Evolutionary conservation across 2,113 vertebrate species (phyloP).

Genomic region (Pangasianodon hypophthalmus): DNA sequence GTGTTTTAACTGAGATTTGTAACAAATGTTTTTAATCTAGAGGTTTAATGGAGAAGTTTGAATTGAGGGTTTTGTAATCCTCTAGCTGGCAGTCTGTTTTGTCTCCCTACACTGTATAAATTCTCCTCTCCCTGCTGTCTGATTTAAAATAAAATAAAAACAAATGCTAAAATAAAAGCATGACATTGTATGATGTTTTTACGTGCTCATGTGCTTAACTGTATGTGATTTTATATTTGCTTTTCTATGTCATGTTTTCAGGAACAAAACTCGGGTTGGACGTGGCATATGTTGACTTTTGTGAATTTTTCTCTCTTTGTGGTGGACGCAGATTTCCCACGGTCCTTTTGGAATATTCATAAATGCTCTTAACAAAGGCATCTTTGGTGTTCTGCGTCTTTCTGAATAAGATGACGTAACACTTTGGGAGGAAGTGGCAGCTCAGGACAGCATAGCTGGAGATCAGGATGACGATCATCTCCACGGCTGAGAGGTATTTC

Average conservation of each 20-base stretch:
- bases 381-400: conserved; percentile 83
- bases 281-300: background rate
- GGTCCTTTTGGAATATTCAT: conserved; percentile 76
- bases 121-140: background rate
- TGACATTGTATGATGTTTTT: background rate
- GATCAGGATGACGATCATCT: conserved; percentile 87
- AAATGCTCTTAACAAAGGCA: conserved; percentile 82
- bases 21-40: background rate
- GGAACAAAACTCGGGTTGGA: conserved; percentile 25
- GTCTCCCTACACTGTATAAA: background rate
- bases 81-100: too few relatives aligned
- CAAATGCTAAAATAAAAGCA: background rate
- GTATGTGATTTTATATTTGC: background rate
- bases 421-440: conserved; percentile 88
- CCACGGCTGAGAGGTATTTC: conserved; percentile 83
- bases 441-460: conserved; percentile 85
- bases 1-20: background rate
- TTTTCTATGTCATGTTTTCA: background rate
- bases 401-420: conserved; percentile 84
- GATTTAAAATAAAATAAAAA: background rate
- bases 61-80: too few relatives aligned
- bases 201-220: background rate
- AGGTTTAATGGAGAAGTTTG: background rate
- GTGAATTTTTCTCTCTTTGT: background rate
- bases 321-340: background rate